These are phyloP conservation scores for Onchidella celtica DNA, from an alignment of 2,888 invertebrate genomes.

Conservation along the genomic window DNA sequence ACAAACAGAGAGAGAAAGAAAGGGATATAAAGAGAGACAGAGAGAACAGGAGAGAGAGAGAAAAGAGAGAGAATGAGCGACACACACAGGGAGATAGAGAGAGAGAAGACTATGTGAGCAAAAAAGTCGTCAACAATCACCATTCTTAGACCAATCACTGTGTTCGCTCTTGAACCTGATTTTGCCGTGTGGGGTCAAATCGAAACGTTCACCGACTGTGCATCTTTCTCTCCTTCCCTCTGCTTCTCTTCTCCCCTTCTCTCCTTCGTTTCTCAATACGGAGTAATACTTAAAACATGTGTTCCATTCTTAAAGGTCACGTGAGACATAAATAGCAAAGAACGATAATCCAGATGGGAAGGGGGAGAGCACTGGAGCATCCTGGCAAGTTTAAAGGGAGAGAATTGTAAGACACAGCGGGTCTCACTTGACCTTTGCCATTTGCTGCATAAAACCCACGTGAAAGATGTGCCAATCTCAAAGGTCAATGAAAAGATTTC, in stretches of 20 bases:
- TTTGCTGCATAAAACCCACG: not conserved
- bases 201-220: too few species aligned
- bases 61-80: too few species aligned
- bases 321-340: not conserved
- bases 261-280: not conserved
- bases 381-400: conserved; percentile 11
- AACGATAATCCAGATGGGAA: not conserved
- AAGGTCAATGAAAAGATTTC: not conserved
- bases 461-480: not conserved
- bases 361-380: not conserved
- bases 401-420: not conserved
- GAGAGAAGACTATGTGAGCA: too few species aligned
- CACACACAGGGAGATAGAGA: too few species aligned
- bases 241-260: not conserved
- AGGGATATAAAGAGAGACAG: too few species aligned
- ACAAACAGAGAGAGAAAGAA: too few species aligned
- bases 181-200: too few species aligned
- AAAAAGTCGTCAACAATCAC: too few species aligned
- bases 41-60: too few species aligned
- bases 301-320: conserved; percentile 18
- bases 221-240: not conserved
- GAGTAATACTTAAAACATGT: not conserved
- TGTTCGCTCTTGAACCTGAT: too few species aligned
- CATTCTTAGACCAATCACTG: too few species aligned
- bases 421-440: not conserved